phyloP scores from a whole-genome alignment of 2,797 vertebrate genomes.

The Mormyrus proboscirostris region DNA sequence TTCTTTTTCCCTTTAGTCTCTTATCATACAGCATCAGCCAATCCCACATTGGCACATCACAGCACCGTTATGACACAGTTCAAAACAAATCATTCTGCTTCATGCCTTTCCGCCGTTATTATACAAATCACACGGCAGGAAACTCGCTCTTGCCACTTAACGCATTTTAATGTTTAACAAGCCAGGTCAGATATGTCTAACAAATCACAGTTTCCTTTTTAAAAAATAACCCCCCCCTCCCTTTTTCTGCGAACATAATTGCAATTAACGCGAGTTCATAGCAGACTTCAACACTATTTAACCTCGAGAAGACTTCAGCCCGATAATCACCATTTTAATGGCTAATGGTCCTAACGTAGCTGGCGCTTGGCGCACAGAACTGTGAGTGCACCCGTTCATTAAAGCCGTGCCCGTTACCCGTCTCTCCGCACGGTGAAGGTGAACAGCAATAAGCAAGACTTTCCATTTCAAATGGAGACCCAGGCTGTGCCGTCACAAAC shows the following conservation, averaged over 20 bases:
- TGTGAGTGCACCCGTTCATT: conserved; percentile 49
- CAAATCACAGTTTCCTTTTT: conserved; percentile 18
- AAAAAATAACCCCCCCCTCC: conserved; percentile 15
- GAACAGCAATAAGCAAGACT: conserved; percentile 20
- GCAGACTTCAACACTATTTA: conserved; percentile 47
- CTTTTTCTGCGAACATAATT: conserved; percentile 45
- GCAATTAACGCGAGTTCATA: conserved; percentile 49
- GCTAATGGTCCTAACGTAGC: conserved; percentile 49
- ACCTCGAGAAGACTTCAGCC: conserved; percentile 44
- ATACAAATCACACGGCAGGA: neutral
- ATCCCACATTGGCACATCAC: neutral
- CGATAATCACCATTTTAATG: conserved; percentile 51
- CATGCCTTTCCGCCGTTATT: neutral
- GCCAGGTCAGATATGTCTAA: conserved; percentile 25
- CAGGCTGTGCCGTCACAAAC: conserved; percentile 1
- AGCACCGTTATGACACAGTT: neutral
- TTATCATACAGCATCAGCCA: neutral
- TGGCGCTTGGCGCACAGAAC: conserved; percentile 39
- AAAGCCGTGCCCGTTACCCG: conserved; percentile 36
- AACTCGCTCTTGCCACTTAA: neutral
- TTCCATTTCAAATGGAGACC: neutral
- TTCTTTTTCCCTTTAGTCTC: neutral
- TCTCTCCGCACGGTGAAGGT: conserved; percentile 9
- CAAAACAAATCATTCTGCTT: neutral
- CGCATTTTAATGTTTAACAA: conserved; percentile 30